These are phyloP conservation scores for Pseudorhombus dupliciocellatus DNA, from an alignment of 2,113 vertebrate genomes.

Conservation along the genomic window DNA sequence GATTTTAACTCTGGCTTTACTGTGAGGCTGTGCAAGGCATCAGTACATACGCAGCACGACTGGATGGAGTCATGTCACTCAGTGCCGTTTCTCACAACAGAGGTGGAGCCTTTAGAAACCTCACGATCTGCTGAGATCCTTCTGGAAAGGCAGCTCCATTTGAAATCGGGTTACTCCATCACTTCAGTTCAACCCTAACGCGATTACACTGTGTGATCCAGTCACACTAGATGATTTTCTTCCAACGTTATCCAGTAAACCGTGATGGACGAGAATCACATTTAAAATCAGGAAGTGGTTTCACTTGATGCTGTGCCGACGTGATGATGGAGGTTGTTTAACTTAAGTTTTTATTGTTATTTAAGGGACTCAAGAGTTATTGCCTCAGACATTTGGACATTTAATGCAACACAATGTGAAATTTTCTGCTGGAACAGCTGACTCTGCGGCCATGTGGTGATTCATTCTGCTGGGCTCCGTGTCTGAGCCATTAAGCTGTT, in stretches of 20 bases:
- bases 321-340: not conserved
- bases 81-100: not conserved
- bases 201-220: not conserved
- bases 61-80: not conserved
- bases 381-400: not conserved
- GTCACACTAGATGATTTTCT: not conserved
- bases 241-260: not conserved
- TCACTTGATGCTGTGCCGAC: not conserved
- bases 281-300: not conserved
- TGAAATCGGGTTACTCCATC: conserved; percentile 10
- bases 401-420: not conserved
- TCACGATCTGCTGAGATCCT: not conserved
- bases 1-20: conserved; percentile 23
- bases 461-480: not conserved
- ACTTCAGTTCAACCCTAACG: not conserved
- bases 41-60: not conserved
- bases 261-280: not conserved
- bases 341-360: too few relatives aligned
- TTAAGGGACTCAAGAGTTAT: not conserved
- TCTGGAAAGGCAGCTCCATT: not conserved
- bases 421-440: not conserved
- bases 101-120: not conserved
- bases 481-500: too few relatives aligned
- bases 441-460: not conserved
- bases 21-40: not conserved